Conservation (phyloP, 2,888 invertebrate genomes). For the Aphelenchoides bicaudatus region DNA sequence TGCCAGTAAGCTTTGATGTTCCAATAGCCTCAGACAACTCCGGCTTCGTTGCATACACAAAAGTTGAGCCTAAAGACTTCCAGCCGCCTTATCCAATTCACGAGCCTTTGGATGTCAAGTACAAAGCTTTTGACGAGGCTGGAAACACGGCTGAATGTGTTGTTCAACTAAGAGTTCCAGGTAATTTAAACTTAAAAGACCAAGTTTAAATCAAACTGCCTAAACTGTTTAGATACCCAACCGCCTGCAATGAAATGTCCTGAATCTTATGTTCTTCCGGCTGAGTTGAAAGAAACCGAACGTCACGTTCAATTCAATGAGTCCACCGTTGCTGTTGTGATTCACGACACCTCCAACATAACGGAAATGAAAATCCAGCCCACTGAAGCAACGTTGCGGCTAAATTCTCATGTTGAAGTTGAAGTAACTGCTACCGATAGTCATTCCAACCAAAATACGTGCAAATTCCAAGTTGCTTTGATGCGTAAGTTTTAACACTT, state of each 20-base stretch:
- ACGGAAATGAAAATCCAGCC: constrained; percentile 54
- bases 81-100: constrained; percentile 49
- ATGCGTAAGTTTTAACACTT: constrained; percentile 33
- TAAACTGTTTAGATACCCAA: constrained; percentile 44
- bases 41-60: constrained; percentile 79
- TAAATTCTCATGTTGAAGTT: constrained; percentile 44
- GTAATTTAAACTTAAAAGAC: no score
- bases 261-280: constrained; percentile 55
- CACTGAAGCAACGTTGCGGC: constrained; percentile 40
- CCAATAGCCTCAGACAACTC: constrained; percentile 92
- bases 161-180: constrained; percentile 74
- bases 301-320: constrained; percentile 50
- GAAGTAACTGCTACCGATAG: constrained; percentile 54
- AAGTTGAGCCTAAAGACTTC: constrained; percentile 86
- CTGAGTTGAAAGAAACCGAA: constrained; percentile 38
- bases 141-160: constrained; percentile 95
- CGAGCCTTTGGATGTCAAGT: constrained; percentile 73
- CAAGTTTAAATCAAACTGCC: not conserved
- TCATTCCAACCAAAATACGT: constrained; percentile 55
- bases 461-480: constrained; percentile 60
- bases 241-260: constrained; percentile 60
- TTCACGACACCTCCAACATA: constrained; percentile 59
- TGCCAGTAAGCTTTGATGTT: constrained; percentile 86
- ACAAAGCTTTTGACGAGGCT: constrained; percentile 92
- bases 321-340: constrained; percentile 47